These are phyloP conservation scores for Phocoena sinus DNA, from an alignment of 2,113 vertebrate species.

Conservation along the genomic window DNA sequence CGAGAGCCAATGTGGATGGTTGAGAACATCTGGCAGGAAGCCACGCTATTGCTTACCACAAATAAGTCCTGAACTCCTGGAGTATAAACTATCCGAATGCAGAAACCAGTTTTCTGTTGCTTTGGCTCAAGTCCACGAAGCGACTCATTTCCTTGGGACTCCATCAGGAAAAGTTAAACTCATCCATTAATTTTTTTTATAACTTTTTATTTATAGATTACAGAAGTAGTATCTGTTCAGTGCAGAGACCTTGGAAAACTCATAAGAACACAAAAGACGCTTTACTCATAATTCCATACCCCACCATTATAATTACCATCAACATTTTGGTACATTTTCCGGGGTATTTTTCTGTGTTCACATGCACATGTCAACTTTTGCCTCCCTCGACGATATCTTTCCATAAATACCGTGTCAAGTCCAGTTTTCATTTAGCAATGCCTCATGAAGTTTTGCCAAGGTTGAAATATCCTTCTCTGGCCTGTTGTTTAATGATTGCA, in stretches of 20 bases:
- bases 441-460: background rate
- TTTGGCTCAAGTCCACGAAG: background rate
- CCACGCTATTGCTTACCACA: background rate
- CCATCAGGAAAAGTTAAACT: background rate
- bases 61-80: background rate
- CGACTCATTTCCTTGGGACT: background rate
- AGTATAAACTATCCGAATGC: background rate
- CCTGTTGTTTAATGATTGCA: background rate
- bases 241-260: background rate
- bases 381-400: background rate
- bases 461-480: background rate
- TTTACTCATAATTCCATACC: background rate
- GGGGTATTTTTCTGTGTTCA: background rate
- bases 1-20: background rate
- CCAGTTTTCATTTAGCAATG: background rate
- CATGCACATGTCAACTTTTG: rapidly evolving
- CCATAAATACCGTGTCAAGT: background rate
- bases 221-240: background rate
- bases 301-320: background rate
- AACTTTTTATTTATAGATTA: background rate
- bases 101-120: background rate
- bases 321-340: background rate
- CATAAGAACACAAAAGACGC: background rate
- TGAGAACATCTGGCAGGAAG: background rate
- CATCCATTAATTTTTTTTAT: background rate